Evolutionary conservation across 2,888 invertebrate genomes (phyloP).

Genomic region (Coelopa pilipes): DNA sequence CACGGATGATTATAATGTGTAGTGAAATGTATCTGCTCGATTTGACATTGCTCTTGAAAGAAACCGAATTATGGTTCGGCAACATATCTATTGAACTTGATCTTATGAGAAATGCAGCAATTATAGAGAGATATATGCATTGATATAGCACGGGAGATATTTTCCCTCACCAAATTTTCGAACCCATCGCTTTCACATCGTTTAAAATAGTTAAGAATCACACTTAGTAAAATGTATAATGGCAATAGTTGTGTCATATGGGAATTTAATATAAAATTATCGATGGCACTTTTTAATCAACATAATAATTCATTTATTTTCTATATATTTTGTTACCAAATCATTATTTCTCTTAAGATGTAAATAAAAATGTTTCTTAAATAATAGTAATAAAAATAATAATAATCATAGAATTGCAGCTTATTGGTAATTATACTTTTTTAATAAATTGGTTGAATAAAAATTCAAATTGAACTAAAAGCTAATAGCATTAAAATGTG

Average conservation of each 20-base stretch:
- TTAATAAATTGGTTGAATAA: too few species aligned
- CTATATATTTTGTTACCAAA: constrained; percentile 17
- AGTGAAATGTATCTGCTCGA: too few species aligned
- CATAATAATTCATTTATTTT: constrained; percentile 25
- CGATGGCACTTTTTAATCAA: constrained; percentile 6
- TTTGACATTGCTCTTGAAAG: too few species aligned
- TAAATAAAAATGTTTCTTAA: constrained; percentile 29
- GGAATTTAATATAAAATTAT: neutral
- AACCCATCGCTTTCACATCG: neutral
- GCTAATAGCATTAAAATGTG: constrained; percentile 7
- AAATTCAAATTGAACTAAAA: neutral
- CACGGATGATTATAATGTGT: too few species aligned
- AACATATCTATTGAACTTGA: too few species aligned
- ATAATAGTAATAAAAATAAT: neutral
- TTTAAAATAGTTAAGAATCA: neutral
- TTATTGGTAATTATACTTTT: neutral
- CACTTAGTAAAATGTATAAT: neutral
- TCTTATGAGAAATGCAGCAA: too few species aligned
- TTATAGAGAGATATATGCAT: too few species aligned
- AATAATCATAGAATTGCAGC: neutral
- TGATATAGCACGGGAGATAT: too few species aligned
- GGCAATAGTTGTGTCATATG: neutral
- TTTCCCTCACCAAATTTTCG: neutral
- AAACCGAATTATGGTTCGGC: too few species aligned
- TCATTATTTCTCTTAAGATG: constrained; percentile 18